Evolutionary conservation across 1,140 invertebrate genomes (phyloP), one percentile per base, ranked within the genome.

Genomic region (Pogonognathellus flavescens): DNA sequence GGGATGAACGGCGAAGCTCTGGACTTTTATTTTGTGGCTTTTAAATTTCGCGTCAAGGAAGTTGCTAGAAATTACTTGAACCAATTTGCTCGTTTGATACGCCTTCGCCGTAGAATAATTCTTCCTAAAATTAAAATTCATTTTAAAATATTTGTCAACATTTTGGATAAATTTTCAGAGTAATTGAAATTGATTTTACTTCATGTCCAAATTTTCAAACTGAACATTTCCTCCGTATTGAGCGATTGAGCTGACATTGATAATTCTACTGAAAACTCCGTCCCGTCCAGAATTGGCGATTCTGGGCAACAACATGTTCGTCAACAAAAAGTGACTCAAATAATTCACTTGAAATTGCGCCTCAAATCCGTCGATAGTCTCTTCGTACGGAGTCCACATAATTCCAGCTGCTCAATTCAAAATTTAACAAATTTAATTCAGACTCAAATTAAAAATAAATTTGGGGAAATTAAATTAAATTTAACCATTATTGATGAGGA

Each of bases 181-280:
- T 0, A 50, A 11, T 1, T n/a, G 16, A 13, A 80, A 53, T 55
- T 49, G 13, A 13, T 41, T 53, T 60, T 50, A 85, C 80, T 85
- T 60, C 80, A 70, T 70, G 31, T 85, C 31, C 57, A 86, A 80
- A 41, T 86, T 70, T n/a, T 80, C 41, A 41, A 83, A 80, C 31
- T 86, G 94, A 53, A 93, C 91, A 20, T 93, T 93, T 41, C 93
- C 92, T 70, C 93, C 91, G 76, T 91, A 88, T 91, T 97, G 95
- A n/a, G 94, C 95, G 89, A 94, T 94, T 0, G 97, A 98, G 0
- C 96, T 94, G 0, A 98, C 94, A 92, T 97, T 97, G 0, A 99
- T 93, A 49, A 99, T 93, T 89, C 97, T 92, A n/a, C 95, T 91
- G 55, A 92, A 31, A 25, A 80, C 52, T 1, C 60, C 50, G 5